Percentiles rank a stretch among this genome's conserved stretches.
These are phyloP conservation scores for Seladonia tumulorum DNA, from an alignment of 2,888 invertebrate species.

Conservation along the genomic window DNA sequence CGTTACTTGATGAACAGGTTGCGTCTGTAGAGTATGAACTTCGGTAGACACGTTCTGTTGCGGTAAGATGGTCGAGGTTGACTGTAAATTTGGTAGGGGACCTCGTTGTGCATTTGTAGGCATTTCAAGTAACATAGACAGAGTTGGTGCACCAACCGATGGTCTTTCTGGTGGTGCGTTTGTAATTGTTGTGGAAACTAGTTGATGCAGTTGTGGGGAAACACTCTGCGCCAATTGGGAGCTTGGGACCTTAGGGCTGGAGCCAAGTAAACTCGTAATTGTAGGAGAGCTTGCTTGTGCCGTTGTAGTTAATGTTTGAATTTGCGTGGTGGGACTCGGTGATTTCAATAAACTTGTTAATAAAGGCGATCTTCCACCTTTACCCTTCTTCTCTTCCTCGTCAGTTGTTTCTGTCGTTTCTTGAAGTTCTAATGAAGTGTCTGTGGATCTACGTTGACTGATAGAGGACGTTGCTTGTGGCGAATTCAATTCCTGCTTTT, in stretches of 20 bases:
- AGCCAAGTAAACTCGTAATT: conserved; percentile 86
- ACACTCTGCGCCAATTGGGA: conserved; percentile 78
- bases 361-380: conserved; percentile 86
- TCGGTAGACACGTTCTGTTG: conserved; percentile 64
- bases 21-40: conserved; percentile 55
- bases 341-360: conserved; percentile 93
- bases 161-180: conserved; percentile 85
- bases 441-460: conserved; percentile 72
- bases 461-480: conserved; percentile 58
- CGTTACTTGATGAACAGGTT: conserved; percentile 50
- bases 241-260: conserved; percentile 79
- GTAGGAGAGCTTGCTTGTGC: conserved; percentile 84
- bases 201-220: conserved; percentile 85
- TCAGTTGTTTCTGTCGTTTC: conserved; percentile 72
- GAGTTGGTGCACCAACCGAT: conserved; percentile 90
- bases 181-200: conserved; percentile 84
- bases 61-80: conserved; percentile 53
- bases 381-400: conserved; percentile 79
- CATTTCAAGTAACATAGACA: conserved; percentile 89
- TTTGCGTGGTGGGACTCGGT: conserved; percentile 85
- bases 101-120: conserved; percentile 82
- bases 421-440: conserved; percentile 61
- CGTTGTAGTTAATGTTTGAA: conserved; percentile 80
- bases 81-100: conserved; percentile 71
- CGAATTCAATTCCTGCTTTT: conserved; percentile 75